phyloP scores from a whole-genome alignment of 2,113 vertebrate species.

The Pagrus major region DNA sequence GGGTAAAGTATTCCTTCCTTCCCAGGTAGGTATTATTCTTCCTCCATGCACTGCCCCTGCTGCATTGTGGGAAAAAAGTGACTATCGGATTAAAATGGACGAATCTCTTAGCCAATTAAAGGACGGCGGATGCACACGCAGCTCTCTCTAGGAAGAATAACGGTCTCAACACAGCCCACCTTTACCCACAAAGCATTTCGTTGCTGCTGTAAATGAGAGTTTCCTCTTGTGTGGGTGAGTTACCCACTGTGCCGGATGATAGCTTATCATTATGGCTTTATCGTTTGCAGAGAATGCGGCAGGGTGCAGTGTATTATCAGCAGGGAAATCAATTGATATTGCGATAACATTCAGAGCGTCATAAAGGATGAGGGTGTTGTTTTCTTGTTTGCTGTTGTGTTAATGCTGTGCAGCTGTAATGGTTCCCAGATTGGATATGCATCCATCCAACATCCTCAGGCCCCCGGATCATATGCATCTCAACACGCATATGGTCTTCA shows the following conservation, averaged over 20 bases:
- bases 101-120: constrained; percentile 50
- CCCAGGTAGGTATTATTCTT: constrained; percentile 9
- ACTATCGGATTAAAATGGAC: constrained; percentile 39
- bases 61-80: constrained; percentile 29
- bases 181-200: constrained; percentile 49
- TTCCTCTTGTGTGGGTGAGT: constrained; percentile 34
- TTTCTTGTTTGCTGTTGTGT: constrained; percentile 31
- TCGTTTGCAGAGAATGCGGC: constrained; percentile 58
- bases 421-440: neutral
- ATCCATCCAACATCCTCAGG: neutral
- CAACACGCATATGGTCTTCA: neutral
- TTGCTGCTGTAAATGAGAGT: constrained; percentile 53
- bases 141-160: constrained; percentile 15
- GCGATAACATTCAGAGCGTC: constrained; percentile 50
- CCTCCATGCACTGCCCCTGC: neutral
- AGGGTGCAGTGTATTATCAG: constrained; percentile 64
- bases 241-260: constrained; percentile 65
- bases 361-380: constrained; percentile 47
- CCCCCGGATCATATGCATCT: neutral
- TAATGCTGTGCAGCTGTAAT: constrained; percentile 24
- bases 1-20: constrained; percentile 9
- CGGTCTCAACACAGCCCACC: constrained; percentile 26
- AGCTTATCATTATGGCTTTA: constrained; percentile 73
- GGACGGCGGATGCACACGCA: constrained; percentile 28
- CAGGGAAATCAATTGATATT: constrained; percentile 64